phyloP scores from a whole-genome alignment of 2,888 invertebrate species.

The Eurytoma adleriae region DNA sequence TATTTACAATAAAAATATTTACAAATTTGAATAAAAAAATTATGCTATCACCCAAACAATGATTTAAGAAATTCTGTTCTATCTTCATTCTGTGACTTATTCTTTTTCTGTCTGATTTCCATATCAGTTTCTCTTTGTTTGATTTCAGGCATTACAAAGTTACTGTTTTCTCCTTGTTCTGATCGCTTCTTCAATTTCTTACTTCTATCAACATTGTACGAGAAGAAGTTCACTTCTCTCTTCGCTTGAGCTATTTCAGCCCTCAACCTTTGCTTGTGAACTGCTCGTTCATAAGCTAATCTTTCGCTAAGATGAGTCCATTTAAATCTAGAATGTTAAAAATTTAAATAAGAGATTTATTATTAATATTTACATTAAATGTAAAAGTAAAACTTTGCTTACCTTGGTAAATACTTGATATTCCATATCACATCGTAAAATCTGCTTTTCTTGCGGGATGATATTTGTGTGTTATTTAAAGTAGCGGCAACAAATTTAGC shows the following conservation, averaged over 20 bases:
- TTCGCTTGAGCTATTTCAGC: conserved; percentile 95
- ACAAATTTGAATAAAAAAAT: conserved; percentile 31
- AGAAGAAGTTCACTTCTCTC: conserved; percentile 92
- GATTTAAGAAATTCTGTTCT: conserved; percentile 69
- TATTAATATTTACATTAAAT: conserved; percentile 29
- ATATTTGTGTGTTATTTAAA: conserved; percentile 93
- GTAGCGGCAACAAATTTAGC: conserved; percentile 90
- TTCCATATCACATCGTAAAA: conserved; percentile 96
- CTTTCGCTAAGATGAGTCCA: conserved; percentile 97
- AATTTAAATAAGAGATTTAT: conserved; percentile 27
- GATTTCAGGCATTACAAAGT: conserved; percentile 65
- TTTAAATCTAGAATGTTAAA: conserved; percentile 84
- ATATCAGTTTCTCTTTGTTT: conserved; percentile 72
- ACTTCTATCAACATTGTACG: conserved; percentile 88
- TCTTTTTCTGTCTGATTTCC: conserved; percentile 69
- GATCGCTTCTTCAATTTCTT: conserved; percentile 81
- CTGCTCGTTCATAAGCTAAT: conserved; percentile 93
- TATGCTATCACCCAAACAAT: conserved; percentile 64
- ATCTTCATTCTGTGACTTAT: conserved; percentile 60
- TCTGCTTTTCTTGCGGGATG: conserved; percentile 89
- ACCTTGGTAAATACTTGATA: conserved; percentile 93
- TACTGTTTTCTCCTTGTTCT: conserved; percentile 59
- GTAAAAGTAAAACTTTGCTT: conserved; percentile 53
- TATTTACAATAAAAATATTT: conserved; percentile 34
- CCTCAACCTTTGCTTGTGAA: conserved; percentile 89